Percentiles rank a stretch among this genome's conserved stretches.
Evolutionary conservation across 2,888 invertebrate genomes (phyloP).

Genomic region (Anoplius nigerrimus): DNA sequence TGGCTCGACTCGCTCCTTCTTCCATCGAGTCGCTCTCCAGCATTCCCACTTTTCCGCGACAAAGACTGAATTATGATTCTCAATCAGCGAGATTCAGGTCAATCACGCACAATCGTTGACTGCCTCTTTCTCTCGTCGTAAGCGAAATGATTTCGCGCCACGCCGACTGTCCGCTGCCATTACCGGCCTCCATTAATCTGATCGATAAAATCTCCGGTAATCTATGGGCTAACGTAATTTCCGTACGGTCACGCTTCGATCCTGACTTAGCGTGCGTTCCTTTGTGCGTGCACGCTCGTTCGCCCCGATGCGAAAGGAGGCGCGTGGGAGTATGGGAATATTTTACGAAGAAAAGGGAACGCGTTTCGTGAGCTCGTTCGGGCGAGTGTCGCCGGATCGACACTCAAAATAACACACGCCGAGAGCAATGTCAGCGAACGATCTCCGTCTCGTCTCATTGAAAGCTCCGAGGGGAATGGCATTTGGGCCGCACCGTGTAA

Average conservation of each 20-base stretch:
- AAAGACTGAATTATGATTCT: too few relatives aligned
- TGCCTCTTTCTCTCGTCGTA: slow-evolving; percentile 18
- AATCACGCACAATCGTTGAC: slow-evolving; percentile 30
- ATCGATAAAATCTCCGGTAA: slow-evolving; percentile 60
- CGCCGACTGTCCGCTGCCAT: slow-evolving; percentile 28
- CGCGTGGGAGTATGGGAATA: neutral
- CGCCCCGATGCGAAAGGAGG: neutral
- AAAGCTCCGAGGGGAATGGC: neutral
- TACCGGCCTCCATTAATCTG: slow-evolving; percentile 59
- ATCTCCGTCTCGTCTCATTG: neutral
- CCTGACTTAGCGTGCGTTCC: neutral
- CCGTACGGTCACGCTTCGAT: slow-evolving; percentile 27
- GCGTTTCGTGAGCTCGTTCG: slow-evolving; percentile 11
- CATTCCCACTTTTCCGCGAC: neutral
- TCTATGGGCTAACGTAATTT: slow-evolving; percentile 46
- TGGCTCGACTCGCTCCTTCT: neutral
- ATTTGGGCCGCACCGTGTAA: neutral
- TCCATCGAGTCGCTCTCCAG: neutral
- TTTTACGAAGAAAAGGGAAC: slow-evolving; percentile 10
- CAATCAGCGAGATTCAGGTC: neutral
- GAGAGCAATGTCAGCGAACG: neutral
- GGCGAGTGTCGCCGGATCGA: neutral
- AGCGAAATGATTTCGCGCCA: slow-evolving; percentile 48
- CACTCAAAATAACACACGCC: neutral
- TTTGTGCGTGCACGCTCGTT: neutral